These are phyloP conservation scores for Phrynocephalus guinanensis DNA, from an alignment of 2,797 vertebrate genomes.

Conservation along the genomic window DNA sequence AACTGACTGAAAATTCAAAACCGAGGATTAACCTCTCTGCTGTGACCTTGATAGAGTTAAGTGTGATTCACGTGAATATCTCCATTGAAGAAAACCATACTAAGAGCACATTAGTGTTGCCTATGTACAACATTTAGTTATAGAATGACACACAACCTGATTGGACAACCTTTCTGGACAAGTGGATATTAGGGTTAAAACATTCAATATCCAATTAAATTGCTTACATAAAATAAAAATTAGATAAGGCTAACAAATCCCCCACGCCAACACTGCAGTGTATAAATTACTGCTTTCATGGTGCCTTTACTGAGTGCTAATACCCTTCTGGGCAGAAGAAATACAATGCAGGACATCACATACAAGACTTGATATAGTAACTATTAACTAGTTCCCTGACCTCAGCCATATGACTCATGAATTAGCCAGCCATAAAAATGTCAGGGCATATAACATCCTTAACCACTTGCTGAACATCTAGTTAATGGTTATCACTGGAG, in stretches of 20 bases:
- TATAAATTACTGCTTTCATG: slow-evolving; percentile 13
- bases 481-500: not conserved
- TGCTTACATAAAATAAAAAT: not conserved
- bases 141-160: not conserved
- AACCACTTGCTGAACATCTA: no score
- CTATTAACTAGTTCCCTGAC: slow-evolving; percentile 14
- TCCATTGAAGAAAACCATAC: not conserved
- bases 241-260: not conserved
- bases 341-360: not conserved
- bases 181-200: not conserved
- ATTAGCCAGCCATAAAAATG: slow-evolving; percentile 16
- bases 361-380: not conserved
- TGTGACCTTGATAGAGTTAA: no score
- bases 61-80: not conserved
- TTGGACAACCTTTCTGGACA: not conserved
- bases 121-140: not conserved
- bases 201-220: slow-evolving; percentile 13
- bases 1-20: no score
- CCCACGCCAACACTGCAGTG: not conserved
- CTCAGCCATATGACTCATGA: slow-evolving; percentile 6
- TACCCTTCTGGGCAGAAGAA: not conserved
- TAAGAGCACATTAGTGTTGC: not conserved
- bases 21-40: no score
- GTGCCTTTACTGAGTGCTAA: not conserved
- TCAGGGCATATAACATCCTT: not conserved